Evolutionary conservation across 2,113 vertebrate species (phyloP), one percentile per base, ranked within the genome.

Genomic region (Miniopterus natalensis): DNA sequence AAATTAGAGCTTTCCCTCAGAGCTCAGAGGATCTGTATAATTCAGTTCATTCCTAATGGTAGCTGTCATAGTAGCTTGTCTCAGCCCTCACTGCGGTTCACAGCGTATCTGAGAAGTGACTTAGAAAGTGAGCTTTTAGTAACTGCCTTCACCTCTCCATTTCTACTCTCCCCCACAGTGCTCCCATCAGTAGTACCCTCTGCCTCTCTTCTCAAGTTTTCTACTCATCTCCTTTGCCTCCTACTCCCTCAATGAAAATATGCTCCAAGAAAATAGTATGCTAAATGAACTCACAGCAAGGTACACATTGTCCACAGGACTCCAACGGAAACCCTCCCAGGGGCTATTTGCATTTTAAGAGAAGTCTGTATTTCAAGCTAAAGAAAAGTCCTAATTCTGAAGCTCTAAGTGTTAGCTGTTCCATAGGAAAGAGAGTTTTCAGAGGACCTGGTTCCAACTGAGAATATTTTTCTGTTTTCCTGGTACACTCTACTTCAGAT

Each of bases 401-500:
- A 81, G 36, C 25, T 77, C 31, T 63, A 83, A 36, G 40, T 77
- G 68, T 84, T 65, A 90, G 29, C 59, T 90, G 5, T 42, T 90
- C 23, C n/a, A 59, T 42, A 79, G 45, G 21, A 89, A 96, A 84
- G 36, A 79, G 31, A 59, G 84, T 57, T 86, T 94, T 94, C 84
- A 86, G 53, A 90, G 40, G 84, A 79, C 2, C n/a, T 81, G 18
- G 11, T 57, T 12, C 9, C 66, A 84, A 84, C 51, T 87, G 57
- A 81, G 47, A 92, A 71, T 83, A 55, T 81, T 80, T 85, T 94
- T 59, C 14, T 86, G 47, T 96, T 93, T 96, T 84, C 61, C 6
- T 77, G 49, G 11, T 73, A 36, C 25, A 77, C 42, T 57, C 23
- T 75, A 71, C 31, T 93, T 57, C 42, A 96, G 88, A 88, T 79